phyloP scores from a whole-genome alignment of 2,113 vertebrate species.

The Solea solea region DNA sequence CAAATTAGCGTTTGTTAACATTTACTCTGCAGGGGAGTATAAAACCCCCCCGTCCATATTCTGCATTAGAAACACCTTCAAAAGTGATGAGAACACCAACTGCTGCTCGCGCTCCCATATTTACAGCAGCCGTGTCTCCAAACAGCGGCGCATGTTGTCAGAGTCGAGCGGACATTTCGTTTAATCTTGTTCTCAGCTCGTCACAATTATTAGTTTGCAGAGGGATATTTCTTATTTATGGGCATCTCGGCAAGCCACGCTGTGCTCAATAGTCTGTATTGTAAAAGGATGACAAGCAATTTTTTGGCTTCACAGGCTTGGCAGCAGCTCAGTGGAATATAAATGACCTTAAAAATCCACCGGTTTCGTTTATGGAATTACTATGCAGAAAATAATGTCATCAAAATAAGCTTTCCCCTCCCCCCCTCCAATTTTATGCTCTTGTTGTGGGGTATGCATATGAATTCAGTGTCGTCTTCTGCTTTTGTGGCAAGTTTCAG shows the following conservation, averaged over 20 bases:
- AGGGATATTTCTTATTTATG: conserved; percentile 66
- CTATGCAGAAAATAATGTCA: conserved; percentile 34
- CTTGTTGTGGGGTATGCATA: background rate
- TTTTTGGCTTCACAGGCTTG: conserved; percentile 68
- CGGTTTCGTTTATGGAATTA: conserved; percentile 54
- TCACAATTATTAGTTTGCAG: conserved; percentile 68
- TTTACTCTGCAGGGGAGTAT: conserved; percentile 54
- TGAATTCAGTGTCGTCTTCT: background rate
- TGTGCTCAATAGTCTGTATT: conserved; percentile 52
- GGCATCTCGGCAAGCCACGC: conserved; percentile 16
- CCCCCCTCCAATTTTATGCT: conserved; percentile 22
- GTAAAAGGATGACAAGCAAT: conserved; percentile 67
- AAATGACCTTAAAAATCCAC: conserved; percentile 61
- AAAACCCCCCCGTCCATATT: conserved; percentile 38
- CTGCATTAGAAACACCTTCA: conserved; percentile 56
- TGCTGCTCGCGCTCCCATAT: conserved; percentile 5
- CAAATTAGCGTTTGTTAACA: conserved; percentile 74
- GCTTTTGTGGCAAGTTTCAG: conserved; percentile 11
- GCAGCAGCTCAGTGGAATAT: conserved; percentile 67
- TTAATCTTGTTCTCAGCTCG: conserved; percentile 55
- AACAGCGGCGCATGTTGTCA: conserved; percentile 34
- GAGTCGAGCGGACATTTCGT: conserved; percentile 27
- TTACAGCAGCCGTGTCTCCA: conserved; percentile 3
- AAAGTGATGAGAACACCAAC: conserved; percentile 32
- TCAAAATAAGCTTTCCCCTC: conserved; percentile 39